Percentiles rank a stretch among this genome's conserved stretches.
Evolutionary conservation across 1,140 invertebrate species (phyloP).

Genomic region (Drosophila ogumai): DNA sequence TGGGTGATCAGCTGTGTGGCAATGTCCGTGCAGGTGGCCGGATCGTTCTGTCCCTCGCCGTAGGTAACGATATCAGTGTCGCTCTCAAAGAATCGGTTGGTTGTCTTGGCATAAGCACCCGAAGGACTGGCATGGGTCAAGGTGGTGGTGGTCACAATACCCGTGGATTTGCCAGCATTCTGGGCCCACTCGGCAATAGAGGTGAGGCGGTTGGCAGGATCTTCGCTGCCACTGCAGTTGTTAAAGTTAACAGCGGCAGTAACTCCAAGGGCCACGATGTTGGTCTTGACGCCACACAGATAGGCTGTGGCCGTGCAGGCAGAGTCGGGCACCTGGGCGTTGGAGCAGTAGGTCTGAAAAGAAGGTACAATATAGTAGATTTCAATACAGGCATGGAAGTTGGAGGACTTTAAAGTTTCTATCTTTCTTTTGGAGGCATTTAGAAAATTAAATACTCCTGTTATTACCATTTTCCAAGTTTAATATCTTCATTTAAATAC

Average conservation of each 20-base stretch:
- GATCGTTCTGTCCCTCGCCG: conserved; percentile 55
- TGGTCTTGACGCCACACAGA: conserved; percentile 90
- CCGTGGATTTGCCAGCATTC: conserved; percentile 87
- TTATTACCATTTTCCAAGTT: too few species aligned
- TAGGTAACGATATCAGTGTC: conserved; percentile 86
- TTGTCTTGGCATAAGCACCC: conserved; percentile 86
- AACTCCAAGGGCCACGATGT: conserved; percentile 88
- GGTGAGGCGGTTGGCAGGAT: conserved; percentile 86
- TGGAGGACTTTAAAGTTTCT: too few species aligned
- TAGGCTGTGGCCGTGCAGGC: conserved; percentile 91
- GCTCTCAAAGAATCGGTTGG: conserved; percentile 92
- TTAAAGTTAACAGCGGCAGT: conserved; percentile 87
- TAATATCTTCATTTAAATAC: too few species aligned
- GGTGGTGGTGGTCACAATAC: conserved; percentile 79
- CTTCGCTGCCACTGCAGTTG: conserved; percentile 89
- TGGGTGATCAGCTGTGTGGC: conserved; percentile 88
- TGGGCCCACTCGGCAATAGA: conserved; percentile 94
- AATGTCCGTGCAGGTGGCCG: conserved; percentile 85
- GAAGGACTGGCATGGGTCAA: conserved; percentile 83
- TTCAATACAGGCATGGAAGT: too few species aligned
- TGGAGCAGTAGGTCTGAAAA: conserved; percentile 87
- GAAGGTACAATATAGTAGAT: background rate
- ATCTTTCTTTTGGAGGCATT: too few species aligned
- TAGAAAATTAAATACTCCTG: too few species aligned
- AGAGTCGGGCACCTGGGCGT: conserved; percentile 92